Conservation (phyloP, 1,140 invertebrate species). For the Agrilus planipennis region DNA sequence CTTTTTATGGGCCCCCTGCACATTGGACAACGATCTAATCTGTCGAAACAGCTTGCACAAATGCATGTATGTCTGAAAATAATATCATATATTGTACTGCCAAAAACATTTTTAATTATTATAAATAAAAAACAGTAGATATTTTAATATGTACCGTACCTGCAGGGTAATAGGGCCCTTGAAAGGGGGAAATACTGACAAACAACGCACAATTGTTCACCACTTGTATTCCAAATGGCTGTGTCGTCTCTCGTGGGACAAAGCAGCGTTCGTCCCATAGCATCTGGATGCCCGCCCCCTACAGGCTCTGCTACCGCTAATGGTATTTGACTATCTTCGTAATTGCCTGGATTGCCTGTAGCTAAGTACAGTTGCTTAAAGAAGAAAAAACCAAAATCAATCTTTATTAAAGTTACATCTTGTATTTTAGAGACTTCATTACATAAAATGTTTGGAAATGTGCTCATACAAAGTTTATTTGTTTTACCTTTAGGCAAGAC, state of each 20-base stretch:
- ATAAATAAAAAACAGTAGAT: constrained; percentile 4
- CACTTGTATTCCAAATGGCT: constrained; percentile 40
- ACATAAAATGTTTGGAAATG: constrained; percentile 5
- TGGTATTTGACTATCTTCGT: constrained; percentile 35
- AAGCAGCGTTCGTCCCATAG: constrained; percentile 31
- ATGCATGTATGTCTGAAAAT: constrained; percentile 59
- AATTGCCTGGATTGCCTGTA: constrained; percentile 48
- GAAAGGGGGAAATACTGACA: constrained; percentile 65
- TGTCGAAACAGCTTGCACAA: constrained; percentile 62
- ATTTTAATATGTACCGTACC: constrained; percentile 21
- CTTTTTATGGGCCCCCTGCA: constrained; percentile 66
- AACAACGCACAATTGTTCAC: constrained; percentile 63
- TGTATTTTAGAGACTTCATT: too few species aligned
- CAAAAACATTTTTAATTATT: not conserved
- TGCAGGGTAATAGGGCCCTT: constrained; percentile 65
- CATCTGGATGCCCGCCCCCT: constrained; percentile 17
- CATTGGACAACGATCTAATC: constrained; percentile 68
- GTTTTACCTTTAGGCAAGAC: constrained; percentile 61
- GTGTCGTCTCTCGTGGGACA: constrained; percentile 27
- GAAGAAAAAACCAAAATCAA: constrained; percentile 4
- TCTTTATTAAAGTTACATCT: too few species aligned
- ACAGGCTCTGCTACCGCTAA: constrained; percentile 31
- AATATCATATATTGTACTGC: not conserved
- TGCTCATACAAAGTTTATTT: not conserved
- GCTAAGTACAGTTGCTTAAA: constrained; percentile 63